Evolutionary conservation across 2,113 vertebrate genomes (phyloP).

Genomic region (Callithrix jacchus): DNA sequence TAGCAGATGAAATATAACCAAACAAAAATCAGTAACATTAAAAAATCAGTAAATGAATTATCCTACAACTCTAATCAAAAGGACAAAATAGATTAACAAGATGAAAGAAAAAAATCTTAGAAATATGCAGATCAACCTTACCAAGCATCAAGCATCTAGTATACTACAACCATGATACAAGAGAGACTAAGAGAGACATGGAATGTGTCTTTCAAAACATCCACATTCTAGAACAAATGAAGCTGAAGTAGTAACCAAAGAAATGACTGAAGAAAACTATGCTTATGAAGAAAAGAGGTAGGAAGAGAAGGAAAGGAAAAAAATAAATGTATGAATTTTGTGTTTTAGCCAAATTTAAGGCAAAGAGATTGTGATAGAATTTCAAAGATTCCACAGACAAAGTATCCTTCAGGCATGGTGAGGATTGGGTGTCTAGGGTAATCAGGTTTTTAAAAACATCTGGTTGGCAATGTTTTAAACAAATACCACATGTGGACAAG

Average conservation of each 20-base stretch:
- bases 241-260: slow-evolving; percentile 27
- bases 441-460: background rate
- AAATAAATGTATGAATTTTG: background rate
- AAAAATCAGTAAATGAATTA: no score
- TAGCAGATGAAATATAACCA: no score
- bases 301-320: background rate
- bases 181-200: background rate
- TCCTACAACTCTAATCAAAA: no score
- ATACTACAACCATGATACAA: background rate
- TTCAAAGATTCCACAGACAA: background rate
- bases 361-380: background rate
- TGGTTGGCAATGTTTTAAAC: background rate
- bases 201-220: background rate
- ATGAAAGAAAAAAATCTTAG: no score
- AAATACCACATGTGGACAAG: background rate
- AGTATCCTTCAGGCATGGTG: background rate
- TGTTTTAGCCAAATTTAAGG: background rate
- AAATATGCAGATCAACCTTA: no score
- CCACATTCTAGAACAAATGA: slow-evolving; percentile 3
- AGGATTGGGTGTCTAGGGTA: background rate
- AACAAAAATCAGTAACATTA: no score
- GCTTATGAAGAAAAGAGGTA: background rate
- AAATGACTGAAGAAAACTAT: background rate
- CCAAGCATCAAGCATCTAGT: background rate
- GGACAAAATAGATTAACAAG: no score